Evolutionary conservation across 2,888 invertebrate species (phyloP).

Genomic region (Drosophila merina): DNA sequence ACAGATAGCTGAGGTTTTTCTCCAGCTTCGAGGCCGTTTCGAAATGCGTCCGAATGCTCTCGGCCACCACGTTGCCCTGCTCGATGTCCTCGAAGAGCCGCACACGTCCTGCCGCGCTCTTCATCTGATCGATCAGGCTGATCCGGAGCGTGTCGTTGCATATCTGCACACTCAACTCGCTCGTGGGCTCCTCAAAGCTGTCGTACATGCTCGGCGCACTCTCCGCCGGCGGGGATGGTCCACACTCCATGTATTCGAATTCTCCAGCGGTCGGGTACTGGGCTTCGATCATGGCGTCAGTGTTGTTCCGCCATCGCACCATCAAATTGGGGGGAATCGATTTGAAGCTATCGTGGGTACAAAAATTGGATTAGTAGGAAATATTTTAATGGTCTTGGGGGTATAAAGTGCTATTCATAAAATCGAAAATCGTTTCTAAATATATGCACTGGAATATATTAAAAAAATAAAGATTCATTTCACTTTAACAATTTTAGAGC

Average conservation of each 20-base stretch:
- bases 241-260: conserved; percentile 91
- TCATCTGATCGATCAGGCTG: conserved; percentile 90
- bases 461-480: too few species aligned
- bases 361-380: conserved; percentile 1
- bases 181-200: conserved; percentile 90
- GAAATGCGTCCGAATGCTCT: conserved; percentile 85
- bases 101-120: conserved; percentile 88
- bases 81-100: conserved; percentile 90
- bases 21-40: conserved; percentile 87
- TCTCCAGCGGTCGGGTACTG: conserved; percentile 87
- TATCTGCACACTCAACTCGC: conserved; percentile 89
- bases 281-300: conserved; percentile 86
- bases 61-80: conserved; percentile 87
- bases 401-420: too few species aligned
- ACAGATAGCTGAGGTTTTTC: conserved; percentile 89
- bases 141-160: conserved; percentile 90
- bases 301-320: conserved; percentile 87
- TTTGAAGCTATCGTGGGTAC: conserved; percentile 83
- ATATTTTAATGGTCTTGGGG: too few species aligned
- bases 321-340: conserved; percentile 84
- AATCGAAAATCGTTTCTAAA: too few species aligned
- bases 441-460: too few species aligned
- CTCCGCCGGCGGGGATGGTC: conserved; percentile 91
- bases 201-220: conserved; percentile 92
- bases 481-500: too few species aligned